Evolutionary conservation across 2,113 vertebrate species (phyloP), one percentile per base, ranked within the genome.

Genomic region (Heterotis niloticus): DNA sequence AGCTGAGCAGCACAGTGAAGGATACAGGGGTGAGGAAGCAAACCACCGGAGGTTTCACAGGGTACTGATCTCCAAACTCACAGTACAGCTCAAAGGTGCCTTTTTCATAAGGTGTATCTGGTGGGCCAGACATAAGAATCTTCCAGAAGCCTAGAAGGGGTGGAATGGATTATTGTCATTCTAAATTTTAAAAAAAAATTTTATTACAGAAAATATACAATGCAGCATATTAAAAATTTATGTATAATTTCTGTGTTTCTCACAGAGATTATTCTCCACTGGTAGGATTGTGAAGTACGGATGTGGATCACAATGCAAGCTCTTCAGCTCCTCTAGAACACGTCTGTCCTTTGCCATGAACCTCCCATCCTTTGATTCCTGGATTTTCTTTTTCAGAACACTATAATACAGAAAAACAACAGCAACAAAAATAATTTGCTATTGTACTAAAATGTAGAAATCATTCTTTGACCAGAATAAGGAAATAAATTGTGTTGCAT

Each of bases 71-170:
- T 24, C 85, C 87, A 82, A 91, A 91, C 81, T 89, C 80, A 79
- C 89, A 91, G 80, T 87, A 90, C 57, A 91, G 85, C 82, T 90
- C 88, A 84, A 90, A 91, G 52, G 80, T 82, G 52, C 90, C 90
- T 12, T 78, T 82, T 56, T 86, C 86, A 75, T 91, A 90, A 0
- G 89, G 84, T 0, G 90, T 90, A 28, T 91, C 85, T n/a, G 89
- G 88, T 52, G 89, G 89, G 20, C 90, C 90, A 26, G 86, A 78
- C 87, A 91, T 84, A 28, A 89, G 85, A 76, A 91, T 85, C 82
- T 83, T 89, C 90, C 90, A 91, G 76, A 91, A 91, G 0, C 76
- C 88, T 91, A 12, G n/a, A n/a, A 12, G 5, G 79, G 13, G 59
- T 2, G 59, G 59, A 11, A 77, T 82, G 79, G 17, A 64, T 2